Percentiles rank a stretch among this genome's conserved stretches.
These are phyloP conservation scores for Drosophila obscura DNA, from an alignment of 1,140 invertebrate species.

Conservation along the genomic window DNA sequence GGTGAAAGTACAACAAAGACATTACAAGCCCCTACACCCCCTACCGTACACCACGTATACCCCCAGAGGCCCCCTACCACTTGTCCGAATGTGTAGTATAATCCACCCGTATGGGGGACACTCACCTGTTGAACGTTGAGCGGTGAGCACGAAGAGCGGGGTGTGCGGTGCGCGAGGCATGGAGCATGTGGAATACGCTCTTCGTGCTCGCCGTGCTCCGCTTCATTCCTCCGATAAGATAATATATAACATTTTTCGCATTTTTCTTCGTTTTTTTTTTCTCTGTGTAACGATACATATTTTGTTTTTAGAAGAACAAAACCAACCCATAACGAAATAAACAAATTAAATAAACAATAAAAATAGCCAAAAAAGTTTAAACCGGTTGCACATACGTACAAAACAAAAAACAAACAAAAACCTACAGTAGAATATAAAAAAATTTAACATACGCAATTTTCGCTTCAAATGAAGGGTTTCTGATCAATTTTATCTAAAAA, in stretches of 20 bases:
- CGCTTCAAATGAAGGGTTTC: too few relatives aligned
- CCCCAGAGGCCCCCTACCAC: background rate
- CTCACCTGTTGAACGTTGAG: conserved; percentile 41
- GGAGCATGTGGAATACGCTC: conserved; percentile 12
- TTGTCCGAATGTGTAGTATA: too few relatives aligned
- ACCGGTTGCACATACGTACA: conserved; percentile 31
- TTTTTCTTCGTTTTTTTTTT: conserved; percentile 27
- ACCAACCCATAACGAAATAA: conserved; percentile 1
- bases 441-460: too few relatives aligned
- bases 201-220: background rate
- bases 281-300: conserved; percentile 40
- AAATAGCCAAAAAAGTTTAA: conserved; percentile 20
- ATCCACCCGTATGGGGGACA: background rate
- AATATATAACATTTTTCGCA: conserved; percentile 32
- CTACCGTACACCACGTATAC: background rate
- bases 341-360: conserved; percentile 30
- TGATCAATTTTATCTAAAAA: too few relatives aligned
- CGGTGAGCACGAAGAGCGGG: background rate
- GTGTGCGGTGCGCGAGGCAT: too few relatives aligned
- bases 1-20: conserved; percentile 34
- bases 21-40: background rate
- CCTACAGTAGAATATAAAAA: too few relatives aligned
- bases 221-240: conserved; percentile 21
- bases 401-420: conserved; percentile 12
- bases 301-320: conserved; percentile 29